A percentile compares a stretch with the other conserved stretches of the same genome.
These are phyloP conservation scores for Centropristis striata DNA, from an alignment of 2,113 vertebrate species.

Conservation along the genomic window DNA sequence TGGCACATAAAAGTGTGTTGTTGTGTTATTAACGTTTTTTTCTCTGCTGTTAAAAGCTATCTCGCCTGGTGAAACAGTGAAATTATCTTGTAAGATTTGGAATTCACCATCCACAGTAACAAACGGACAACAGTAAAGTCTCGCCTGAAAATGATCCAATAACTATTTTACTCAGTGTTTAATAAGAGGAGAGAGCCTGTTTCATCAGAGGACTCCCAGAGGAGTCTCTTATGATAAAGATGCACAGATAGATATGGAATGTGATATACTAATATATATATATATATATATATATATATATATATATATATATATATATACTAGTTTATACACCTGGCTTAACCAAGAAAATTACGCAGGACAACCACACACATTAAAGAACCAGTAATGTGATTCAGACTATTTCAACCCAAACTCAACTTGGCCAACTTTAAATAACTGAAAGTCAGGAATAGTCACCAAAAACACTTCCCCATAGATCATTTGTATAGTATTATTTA, in stretches of 20 bases:
- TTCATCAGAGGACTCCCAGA: not conserved
- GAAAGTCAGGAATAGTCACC: too few species aligned
- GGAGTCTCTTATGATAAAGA: not conserved
- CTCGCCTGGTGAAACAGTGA: not conserved
- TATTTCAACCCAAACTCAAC: too few species aligned
- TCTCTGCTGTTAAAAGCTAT: not conserved
- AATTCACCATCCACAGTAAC: not conserved
- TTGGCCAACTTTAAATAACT: too few species aligned
- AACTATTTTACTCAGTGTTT: not conserved
- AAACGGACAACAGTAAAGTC: not conserved
- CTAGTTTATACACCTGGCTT: not conserved
- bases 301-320: too few species aligned
- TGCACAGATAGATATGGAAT: not conserved
- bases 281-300: too few species aligned
- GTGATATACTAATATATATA: too few species aligned
- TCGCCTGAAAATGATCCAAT: slow-evolving; percentile 7
- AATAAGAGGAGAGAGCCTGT: slow-evolving; percentile 7
- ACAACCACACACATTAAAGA: too few species aligned
- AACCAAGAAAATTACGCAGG: not conserved
- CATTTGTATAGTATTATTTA: too few species aligned
- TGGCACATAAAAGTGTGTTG: slow-evolving; percentile 38
- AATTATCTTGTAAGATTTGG: not conserved
- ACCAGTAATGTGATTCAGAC: too few species aligned
- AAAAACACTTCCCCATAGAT: too few species aligned
- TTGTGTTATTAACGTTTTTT: slow-evolving; percentile 40